Base-by-base conservation (phyloP, 2,888 invertebrate species). In the Thera britannica region DNA sequence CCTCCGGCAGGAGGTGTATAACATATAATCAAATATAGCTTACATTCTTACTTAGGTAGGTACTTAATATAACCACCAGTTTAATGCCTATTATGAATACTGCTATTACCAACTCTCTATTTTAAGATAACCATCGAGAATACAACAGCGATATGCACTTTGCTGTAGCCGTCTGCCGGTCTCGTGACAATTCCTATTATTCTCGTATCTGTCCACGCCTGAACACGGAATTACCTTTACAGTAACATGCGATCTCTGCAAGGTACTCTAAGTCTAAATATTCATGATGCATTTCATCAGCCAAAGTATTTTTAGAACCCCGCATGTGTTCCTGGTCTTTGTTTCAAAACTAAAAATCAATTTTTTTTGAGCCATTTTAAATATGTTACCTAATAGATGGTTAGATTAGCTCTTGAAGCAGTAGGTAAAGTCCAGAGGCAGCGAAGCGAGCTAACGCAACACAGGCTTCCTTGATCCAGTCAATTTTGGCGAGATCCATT, bases 401-500 rank as follows among this genome's bases (percentile, higher is more conserved):
- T 70, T 71, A 72, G 66, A 71, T 70, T 71, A 72, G 68, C 71
- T 67, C 57, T 64, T 70, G 68, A 71, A 72, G 61, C 74, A 64
- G 38, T 63, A 69, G 23, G 23, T 23, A 23, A 23, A 67, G 72
- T 62, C 75, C 72, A 76, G 70, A 77, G 70, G 66, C 70, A 76
- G 65, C 71, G 65, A 78, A 73, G 74, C 76, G 79, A 86, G 86
- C 85, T 88, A 86, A 87, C 84, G 87, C 85, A 88, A 84, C 83
- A 83, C 82, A 83, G 83, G 84, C 88, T 90, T 90, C 86, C 90
- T 89, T 91, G 89, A 92, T 91, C 87, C 88, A 91, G 91, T 93
- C 90, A 91, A 93, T 93, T 94, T 93, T 81, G 90, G 90, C 82
- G 85, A 90, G 94, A 94, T 94, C 94, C 94, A 94, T 94, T 94